Conservation (phyloP, 2,888 invertebrate species). For the Dynastes grantii region DNA sequence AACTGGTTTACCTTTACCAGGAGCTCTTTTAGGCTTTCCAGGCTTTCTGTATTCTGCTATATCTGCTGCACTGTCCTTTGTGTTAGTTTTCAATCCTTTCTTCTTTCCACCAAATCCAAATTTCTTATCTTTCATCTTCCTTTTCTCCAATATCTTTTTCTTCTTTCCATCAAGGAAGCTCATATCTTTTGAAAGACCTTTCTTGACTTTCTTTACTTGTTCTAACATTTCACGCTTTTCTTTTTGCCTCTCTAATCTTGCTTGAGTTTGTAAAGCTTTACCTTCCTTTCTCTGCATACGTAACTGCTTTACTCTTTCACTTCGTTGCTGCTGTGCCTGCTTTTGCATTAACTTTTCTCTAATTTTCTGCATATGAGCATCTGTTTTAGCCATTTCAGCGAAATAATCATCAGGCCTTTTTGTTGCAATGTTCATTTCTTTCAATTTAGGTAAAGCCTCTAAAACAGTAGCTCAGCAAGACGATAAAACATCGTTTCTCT, state of each 20-base stretch:
- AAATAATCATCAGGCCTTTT: constrained; percentile 96
- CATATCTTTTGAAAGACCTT: constrained; percentile 85
- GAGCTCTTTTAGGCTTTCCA: constrained; percentile 55
- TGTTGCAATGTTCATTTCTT: constrained; percentile 83
- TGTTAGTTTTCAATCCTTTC: constrained; percentile 90
- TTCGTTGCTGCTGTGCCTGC: constrained; percentile 87
- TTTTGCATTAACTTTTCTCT: constrained; percentile 87
- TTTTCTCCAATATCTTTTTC: constrained; percentile 71
- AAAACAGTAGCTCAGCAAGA: constrained; percentile 88
- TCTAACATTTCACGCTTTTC: constrained; percentile 95
- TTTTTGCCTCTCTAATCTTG: constrained; percentile 86
- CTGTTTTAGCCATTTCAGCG: constrained; percentile 99
- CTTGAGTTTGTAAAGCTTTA: constrained; percentile 88
- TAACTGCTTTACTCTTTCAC: constrained; percentile 92
- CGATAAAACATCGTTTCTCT: constrained; percentile 90
- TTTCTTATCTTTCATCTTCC: constrained; percentile 85
- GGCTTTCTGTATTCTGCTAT: constrained; percentile 74
- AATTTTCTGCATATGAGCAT: constrained; percentile 97
- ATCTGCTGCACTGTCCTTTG: constrained; percentile 83
- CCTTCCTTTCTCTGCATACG: constrained; percentile 94
- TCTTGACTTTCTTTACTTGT: constrained; percentile 93
- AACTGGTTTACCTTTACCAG: constrained; percentile 52
- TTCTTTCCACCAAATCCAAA: constrained; percentile 98
- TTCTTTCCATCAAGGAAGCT: constrained; percentile 83
- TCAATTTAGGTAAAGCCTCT: constrained; percentile 84